These are phyloP conservation scores for Enoplosus armatus DNA, from an alignment of 2,797 vertebrate genomes.

Conservation along the genomic window DNA sequence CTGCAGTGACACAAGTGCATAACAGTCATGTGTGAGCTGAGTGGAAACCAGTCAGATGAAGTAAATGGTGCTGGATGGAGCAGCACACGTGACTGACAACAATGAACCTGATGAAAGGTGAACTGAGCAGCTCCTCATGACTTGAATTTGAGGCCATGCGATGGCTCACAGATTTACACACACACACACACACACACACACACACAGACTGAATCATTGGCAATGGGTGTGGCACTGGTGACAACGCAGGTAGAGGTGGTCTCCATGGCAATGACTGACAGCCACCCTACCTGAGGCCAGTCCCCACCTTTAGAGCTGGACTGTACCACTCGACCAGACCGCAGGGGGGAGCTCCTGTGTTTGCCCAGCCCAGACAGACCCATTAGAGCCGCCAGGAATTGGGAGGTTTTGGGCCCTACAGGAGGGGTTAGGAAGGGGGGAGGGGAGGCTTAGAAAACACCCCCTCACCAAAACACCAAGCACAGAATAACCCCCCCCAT, in stretches of 20 bases:
- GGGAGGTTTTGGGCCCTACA: conserved; percentile 84
- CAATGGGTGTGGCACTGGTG: conserved; percentile 68
- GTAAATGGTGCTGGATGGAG: conserved; percentile 60
- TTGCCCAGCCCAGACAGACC: conserved; percentile 86
- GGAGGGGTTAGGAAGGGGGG: conserved; percentile 71
- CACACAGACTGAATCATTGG: conserved; percentile 56
- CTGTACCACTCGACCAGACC: conserved; percentile 83
- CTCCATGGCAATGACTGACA: conserved; percentile 85
- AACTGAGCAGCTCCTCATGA: conserved; percentile 42
- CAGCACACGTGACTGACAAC: conserved; percentile 50
- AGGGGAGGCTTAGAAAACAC: conserved; percentile 73
- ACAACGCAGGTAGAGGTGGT: conserved; percentile 79
- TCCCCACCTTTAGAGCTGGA: conserved; percentile 89
- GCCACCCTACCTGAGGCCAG: conserved; percentile 86
- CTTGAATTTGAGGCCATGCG: conserved; percentile 57
- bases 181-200: conserved; percentile 52
- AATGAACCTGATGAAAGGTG: conserved; percentile 55
- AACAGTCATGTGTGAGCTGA: conserved; percentile 56
- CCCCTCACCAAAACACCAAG: conserved; percentile 63
- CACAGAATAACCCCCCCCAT: conserved; percentile 55
- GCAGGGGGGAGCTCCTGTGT: conserved; percentile 85
- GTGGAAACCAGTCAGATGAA: conserved; percentile 54
- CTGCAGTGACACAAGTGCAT: conserved; percentile 31
- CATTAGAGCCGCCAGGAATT: conserved; percentile 87
- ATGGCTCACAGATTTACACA: conserved; percentile 65